These are phyloP conservation scores for Paedocypris sp. DNA, from an alignment of 2,113 vertebrate genomes.

Conservation along the genomic window DNA sequence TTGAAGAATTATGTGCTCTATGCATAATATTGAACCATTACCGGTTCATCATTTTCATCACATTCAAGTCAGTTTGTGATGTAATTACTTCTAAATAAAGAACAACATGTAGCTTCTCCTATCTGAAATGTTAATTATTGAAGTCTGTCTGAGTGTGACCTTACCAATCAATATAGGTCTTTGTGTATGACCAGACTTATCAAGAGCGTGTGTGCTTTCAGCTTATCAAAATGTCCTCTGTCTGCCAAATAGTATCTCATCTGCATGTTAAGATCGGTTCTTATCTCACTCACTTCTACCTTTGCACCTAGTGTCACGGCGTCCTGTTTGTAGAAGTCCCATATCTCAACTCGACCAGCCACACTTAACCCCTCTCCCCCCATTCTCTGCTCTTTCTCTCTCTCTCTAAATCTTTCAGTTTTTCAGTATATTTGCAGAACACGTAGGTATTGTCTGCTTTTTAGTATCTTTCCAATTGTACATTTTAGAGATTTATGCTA, in stretches of 20 bases:
- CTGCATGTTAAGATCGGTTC: neutral
- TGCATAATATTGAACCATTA: too few relatives aligned
- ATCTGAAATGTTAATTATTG: slow-evolving; percentile 9
- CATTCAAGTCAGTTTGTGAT: neutral
- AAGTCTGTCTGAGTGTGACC: slow-evolving; percentile 9
- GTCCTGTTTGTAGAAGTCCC: slow-evolving; percentile 17
- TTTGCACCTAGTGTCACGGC: slow-evolving; percentile 21
- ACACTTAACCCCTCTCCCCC: too few relatives aligned
- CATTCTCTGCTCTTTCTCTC: neutral
- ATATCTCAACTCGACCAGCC: too few relatives aligned
- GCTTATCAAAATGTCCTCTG: slow-evolving; percentile 21
- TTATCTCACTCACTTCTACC: slow-evolving; percentile 12
- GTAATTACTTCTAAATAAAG: neutral
- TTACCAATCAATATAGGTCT: slow-evolving; percentile 9
- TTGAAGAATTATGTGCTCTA: too few relatives aligned
- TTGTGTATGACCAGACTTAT: slow-evolving; percentile 14
- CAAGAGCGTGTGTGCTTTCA: slow-evolving; percentile 4
- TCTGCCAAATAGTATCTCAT: slow-evolving; percentile 17
- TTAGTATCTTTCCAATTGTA: too few relatives aligned
- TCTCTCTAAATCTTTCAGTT: neutral
- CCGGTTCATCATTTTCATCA: too few relatives aligned
- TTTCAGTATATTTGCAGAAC: too few relatives aligned
- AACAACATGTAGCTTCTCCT: neutral
- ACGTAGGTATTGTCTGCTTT: too few relatives aligned
- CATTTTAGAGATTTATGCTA: too few relatives aligned